Evolutionary conservation across 2,797 vertebrate species (phyloP).

Genomic region (Argyrosomus regius): DNA sequence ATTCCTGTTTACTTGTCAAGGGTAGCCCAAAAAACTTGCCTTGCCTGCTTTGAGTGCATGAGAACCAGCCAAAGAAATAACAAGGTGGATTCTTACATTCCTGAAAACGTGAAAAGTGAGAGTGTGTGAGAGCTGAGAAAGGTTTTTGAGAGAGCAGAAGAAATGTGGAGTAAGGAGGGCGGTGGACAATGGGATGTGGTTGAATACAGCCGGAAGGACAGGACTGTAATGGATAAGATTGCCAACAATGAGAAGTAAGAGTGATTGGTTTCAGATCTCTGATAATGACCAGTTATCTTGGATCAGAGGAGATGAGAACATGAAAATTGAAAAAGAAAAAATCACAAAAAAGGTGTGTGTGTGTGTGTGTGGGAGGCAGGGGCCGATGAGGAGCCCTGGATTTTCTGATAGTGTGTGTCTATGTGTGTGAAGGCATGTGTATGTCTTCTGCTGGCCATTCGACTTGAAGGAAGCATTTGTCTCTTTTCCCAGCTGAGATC

Average conservation of each 20-base stretch:
- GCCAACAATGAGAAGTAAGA: conserved; percentile 54
- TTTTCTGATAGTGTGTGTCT: conserved; percentile 14
- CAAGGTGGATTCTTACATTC: conserved; percentile 9
- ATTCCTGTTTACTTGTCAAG: conserved; percentile 11
- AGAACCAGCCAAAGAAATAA: conserved; percentile 8
- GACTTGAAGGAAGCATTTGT: conserved; percentile 45
- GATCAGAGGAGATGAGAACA: conserved; percentile 50
- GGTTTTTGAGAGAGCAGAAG: conserved; percentile 25
- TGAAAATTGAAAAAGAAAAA: conserved; percentile 40
- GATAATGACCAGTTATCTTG: conserved; percentile 60
- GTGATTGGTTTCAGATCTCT: conserved; percentile 60
- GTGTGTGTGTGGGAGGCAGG: neutral
- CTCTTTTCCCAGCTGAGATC: conserved; percentile 53
- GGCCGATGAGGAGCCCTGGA: conserved; percentile 25
- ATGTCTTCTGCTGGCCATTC: conserved; percentile 15
- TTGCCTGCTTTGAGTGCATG: neutral
- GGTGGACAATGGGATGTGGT: conserved; percentile 29
- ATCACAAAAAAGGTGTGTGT: conserved; percentile 14
- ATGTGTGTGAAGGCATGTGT: neutral
- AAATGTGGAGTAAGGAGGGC: neutral
- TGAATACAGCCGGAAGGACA: conserved; percentile 16
- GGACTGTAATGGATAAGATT: conserved; percentile 47
- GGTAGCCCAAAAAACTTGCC: neutral
- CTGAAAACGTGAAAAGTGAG: conserved; percentile 13
- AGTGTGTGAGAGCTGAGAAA: neutral